phyloP scores from a whole-genome alignment of 2,888 invertebrate species.

The Meliscaeva auricollis region DNA sequence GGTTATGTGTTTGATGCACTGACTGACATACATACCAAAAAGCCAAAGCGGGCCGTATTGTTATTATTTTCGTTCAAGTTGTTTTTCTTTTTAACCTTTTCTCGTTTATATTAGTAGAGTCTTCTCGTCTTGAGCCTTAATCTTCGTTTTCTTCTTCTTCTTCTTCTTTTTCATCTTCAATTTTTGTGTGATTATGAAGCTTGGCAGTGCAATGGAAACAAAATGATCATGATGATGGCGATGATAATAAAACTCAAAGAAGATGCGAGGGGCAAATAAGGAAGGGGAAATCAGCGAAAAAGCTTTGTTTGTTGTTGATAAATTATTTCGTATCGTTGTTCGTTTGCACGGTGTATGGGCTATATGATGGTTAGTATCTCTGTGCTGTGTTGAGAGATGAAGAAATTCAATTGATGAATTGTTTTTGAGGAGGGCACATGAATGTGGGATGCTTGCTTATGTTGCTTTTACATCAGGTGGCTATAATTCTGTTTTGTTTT shows the following conservation, averaged over 20 bases:
- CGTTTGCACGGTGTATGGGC: neutral
- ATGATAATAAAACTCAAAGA: conserved; percentile 21
- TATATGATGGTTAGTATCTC: neutral
- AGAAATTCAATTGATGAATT: conserved; percentile 76
- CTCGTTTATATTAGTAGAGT: conserved; percentile 22
- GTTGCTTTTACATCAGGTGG: conserved; percentile 68
- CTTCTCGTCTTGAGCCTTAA: neutral
- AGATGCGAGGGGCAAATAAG: conserved; percentile 13
- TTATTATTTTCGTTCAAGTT: conserved; percentile 61
- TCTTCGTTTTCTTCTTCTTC: conserved; percentile 13
- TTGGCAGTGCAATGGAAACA: conserved; percentile 39
- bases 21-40: conserved; percentile 71
- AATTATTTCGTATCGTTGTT: conserved; percentile 26
- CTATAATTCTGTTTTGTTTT: conserved; percentile 6
- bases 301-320: conserved; percentile 50
- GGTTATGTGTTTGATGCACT: conserved; percentile 75
- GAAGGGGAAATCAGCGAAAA: conserved; percentile 26
- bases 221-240: conserved; percentile 32
- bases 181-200: conserved; percentile 52
- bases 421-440: conserved; percentile 45
- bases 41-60: conserved; percentile 54
- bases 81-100: conserved; percentile 56
- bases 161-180: neutral
- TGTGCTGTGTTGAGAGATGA: conserved; percentile 52
- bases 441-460: conserved; percentile 67